Base-by-base conservation (phyloP, 2,113 vertebrate species). In the Montifringilla adamsi region DNA sequence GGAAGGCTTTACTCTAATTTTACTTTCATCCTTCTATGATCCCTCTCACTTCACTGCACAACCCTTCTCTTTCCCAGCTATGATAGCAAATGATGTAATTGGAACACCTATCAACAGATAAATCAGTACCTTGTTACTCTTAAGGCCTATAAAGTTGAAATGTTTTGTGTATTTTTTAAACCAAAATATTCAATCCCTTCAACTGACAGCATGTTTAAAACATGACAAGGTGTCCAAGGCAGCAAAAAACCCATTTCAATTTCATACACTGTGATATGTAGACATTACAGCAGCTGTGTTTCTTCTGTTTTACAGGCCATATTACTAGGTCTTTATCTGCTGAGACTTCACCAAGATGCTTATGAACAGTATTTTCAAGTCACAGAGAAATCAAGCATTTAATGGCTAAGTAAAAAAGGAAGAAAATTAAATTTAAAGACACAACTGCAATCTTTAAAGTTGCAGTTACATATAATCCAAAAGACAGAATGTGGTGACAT, bases 341-440 rank as follows among this genome's bases (percentile, higher is more conserved):
- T 91, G 89, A 74, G 47, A 78, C 64, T 87, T 91, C 28, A 91
- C 37, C 58, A 83, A 89, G 69, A 91, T 79, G 47, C 44, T 78
- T 87, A 82, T 43, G 78, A 93, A 84, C 14, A 72, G 30, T 74
- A 90, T 93, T 93, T 91, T 85, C 75, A 88, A 86, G 67, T 87
- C 56, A 89, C 3, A 88, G 17, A 74, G 59, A 95, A 95, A 95
- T 70, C 60, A 96, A 69, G 52, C 41, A 86, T 95, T 93, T 93
- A 94, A 93, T 74, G 56, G 47, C 37, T 63, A 87, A 85, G 67
- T 55, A 86, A 90, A 83, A 82, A 94, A 67, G 30, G 30, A 18
- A 88, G 75, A 90, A 97, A 97, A 96, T 94, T 95, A 90, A 94
- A 96, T 96, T 84, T 94, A 72, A 93, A 96, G 67, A 92, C 55